A percentile compares a stretch with the other conserved stretches of the same genome.
Conservation (phyloP, 2,888 invertebrate species). For the Chrysolina oricalcia region DNA sequence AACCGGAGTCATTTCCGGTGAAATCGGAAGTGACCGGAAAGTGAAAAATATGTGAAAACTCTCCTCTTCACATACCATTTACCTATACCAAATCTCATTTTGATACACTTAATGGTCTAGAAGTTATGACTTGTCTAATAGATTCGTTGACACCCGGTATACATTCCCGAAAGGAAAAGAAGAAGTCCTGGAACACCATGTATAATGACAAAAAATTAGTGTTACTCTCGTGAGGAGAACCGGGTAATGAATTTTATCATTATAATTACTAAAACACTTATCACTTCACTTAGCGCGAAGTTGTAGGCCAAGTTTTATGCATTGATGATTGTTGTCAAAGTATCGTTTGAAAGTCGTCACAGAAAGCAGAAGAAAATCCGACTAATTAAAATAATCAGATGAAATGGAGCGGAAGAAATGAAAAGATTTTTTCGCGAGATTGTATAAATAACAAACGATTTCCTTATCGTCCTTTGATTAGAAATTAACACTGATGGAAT, state of each 20-base stretch:
- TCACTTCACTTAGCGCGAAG: conserved; percentile 14
- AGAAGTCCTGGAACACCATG: too few species aligned
- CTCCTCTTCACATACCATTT: too few species aligned
- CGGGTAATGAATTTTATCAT: neutral
- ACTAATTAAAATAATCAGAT: neutral
- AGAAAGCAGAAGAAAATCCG: neutral
- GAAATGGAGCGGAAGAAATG: conserved; percentile 4
- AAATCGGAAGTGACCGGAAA: too few species aligned
- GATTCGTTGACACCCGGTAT: too few species aligned
- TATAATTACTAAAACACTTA: conserved; percentile 23
- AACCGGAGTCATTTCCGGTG: too few species aligned
- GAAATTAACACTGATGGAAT: too few species aligned
- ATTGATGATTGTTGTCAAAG: conserved; percentile 8
- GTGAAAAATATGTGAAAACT: too few species aligned
- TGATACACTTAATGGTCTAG: too few species aligned
- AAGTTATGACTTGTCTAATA: too few species aligned
- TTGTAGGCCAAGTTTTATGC: conserved; percentile 14
- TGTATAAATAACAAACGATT: neutral
- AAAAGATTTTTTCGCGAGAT: neutral
- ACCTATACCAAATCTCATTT: too few species aligned
- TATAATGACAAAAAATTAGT: too few species aligned
- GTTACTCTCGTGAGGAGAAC: neutral
- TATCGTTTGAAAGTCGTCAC: conserved; percentile 6
- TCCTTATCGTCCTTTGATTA: neutral
- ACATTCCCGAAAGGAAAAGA: too few species aligned